phyloP scores from a whole-genome alignment of 2,797 vertebrate species.

The Borostomias antarcticus region DNA sequence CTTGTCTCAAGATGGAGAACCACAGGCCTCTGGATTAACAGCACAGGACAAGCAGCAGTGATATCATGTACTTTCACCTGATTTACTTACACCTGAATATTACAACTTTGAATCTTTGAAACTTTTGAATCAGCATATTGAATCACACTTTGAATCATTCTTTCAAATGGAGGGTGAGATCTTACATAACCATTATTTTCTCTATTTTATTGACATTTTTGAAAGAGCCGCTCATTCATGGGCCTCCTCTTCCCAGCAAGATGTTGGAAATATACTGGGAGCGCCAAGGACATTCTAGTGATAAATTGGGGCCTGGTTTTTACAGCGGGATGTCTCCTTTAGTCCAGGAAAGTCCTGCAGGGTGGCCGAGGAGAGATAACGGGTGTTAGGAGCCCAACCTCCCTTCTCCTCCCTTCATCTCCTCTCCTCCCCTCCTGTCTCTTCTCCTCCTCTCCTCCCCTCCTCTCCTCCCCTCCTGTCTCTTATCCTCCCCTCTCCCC shows the following conservation, averaged over 20 bases:
- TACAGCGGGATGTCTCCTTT: neutral
- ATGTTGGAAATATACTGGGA: conserved; percentile 52
- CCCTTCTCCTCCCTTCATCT: neutral
- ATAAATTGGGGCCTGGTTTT: conserved; percentile 52
- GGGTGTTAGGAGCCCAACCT: no score
- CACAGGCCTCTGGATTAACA: no score
- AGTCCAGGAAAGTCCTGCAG: neutral
- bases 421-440: no score
- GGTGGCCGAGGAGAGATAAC: neutral
- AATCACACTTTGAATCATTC: neutral
- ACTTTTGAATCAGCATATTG: neutral
- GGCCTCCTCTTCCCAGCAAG: conserved; percentile 33
- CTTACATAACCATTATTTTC: conserved; percentile 53
- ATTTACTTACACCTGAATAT: no score
- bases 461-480: no score
- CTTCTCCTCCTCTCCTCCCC: neutral
- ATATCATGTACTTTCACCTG: no score
- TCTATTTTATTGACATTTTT: conserved; percentile 44
- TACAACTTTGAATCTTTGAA: no score
- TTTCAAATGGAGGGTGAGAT: conserved; percentile 22
- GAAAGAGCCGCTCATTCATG: conserved; percentile 41
- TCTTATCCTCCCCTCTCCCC: neutral
- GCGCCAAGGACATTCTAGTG: conserved; percentile 62
- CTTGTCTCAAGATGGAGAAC: no score
- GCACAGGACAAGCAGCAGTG: no score